A percentile compares a stretch with the other conserved stretches of the same genome.
These are phyloP conservation scores for Borostomias antarcticus DNA, from an alignment of 2,797 vertebrate genomes.

Conservation along the genomic window DNA sequence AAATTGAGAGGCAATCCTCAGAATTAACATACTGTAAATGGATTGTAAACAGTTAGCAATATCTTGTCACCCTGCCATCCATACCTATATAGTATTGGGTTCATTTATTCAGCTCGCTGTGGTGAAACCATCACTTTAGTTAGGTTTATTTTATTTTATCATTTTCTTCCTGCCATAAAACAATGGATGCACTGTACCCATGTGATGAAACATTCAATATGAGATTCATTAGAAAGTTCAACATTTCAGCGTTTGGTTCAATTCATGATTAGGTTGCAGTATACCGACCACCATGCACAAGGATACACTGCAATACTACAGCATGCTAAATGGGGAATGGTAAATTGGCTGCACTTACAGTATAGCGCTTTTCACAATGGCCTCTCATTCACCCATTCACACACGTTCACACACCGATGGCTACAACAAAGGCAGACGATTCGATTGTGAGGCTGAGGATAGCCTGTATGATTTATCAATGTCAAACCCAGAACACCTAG, in stretches of 20 bases:
- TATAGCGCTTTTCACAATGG: too few relatives aligned
- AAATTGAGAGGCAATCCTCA: constrained; percentile 25
- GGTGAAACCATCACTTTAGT: neutral
- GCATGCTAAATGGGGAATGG: too few relatives aligned
- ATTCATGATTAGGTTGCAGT: too few relatives aligned
- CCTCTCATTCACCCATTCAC: too few relatives aligned
- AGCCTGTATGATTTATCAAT: constrained; percentile 1
- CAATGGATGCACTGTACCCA: neutral
- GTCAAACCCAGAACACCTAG: neutral
- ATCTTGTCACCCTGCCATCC: constrained; percentile 28
- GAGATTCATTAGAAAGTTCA: neutral
- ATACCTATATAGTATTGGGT: constrained; percentile 1
- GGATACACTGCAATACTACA: too few relatives aligned
- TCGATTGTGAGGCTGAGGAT: neutral
- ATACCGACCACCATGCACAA: too few relatives aligned
- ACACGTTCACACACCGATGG: too few relatives aligned
- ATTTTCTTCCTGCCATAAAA: neutral
- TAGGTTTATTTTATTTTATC: neutral
- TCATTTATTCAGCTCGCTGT: constrained; percentile 16
- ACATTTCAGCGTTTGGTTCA: too few relatives aligned
- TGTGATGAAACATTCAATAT: neutral
- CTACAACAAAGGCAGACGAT: too few relatives aligned
- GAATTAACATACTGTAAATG: constrained; percentile 52
- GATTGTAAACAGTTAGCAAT: constrained; percentile 25
- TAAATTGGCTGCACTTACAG: too few relatives aligned